Evolutionary conservation across 1,140 invertebrate species (phyloP), one percentile per base, ranked within the genome.

Genomic region (Drosophila parabipectinata): DNA sequence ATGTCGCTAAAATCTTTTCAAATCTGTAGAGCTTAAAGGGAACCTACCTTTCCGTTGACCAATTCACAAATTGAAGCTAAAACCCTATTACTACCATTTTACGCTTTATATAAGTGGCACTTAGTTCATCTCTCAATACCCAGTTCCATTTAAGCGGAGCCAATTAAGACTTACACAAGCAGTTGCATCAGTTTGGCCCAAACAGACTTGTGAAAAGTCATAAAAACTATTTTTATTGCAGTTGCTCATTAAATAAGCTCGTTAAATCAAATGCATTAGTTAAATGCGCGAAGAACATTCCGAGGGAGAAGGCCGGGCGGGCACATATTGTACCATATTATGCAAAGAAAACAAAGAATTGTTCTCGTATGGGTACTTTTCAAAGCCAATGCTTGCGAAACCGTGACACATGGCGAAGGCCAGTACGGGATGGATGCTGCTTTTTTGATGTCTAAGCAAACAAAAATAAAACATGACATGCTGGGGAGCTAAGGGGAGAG

Each of bases 311-410:
- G 34, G 10, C 15, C 15, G 0, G 10, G 10, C 15, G 0, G 10
- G 10, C 14, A 7, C 6, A 54, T 37, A 24, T 39, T 51, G 14
- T 4, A 39, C 37, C 2, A 28, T 3, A 44, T 37, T 21, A 18
- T 24, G 1, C 12, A 28, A 26, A 24, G 14, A 24, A 47, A 53
- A 63, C 21, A 34, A 63, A 45, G 39, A 45, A 59, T n/a, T 37
- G 15, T 59, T 51, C 8, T 44, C 45, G 30, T 37, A 3, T 50
- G 39, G n/a, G 12, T 30, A 68, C 21, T 57, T 52, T 80, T 81
- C 78, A 80, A 68, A 81, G 72, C 72, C 77, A 81, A 80, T 81
- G 79, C 78, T 81, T 81, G 73, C 79, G 79, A 81, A 77, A 81
- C 79, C 78, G 73, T 81, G 78, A 77, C 79, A 81, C 62, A 81